A percentile compares a stretch with the other conserved stretches of the same genome.
phyloP scores from a whole-genome alignment of 1,140 invertebrate species.

The Catajapyx aquilonaris region DNA sequence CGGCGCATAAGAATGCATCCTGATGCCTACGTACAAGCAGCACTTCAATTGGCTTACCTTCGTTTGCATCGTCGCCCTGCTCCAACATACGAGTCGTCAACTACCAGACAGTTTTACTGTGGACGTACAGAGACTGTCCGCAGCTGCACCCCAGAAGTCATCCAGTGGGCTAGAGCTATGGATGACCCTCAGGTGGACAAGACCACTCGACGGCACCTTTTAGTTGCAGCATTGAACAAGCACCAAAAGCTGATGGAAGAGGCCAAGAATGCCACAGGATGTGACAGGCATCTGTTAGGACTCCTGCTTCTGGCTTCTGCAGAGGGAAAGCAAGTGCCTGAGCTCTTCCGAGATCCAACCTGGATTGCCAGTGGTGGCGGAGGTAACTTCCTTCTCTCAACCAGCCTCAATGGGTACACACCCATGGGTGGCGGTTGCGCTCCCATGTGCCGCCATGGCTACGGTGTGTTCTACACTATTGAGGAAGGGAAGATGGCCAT shows the following conservation, averaged over 20 bases:
- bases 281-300: constrained; percentile 48
- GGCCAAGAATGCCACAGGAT: constrained; percentile 30
- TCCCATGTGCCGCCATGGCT: constrained; percentile 36
- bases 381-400: constrained; percentile 37
- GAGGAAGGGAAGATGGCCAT: too few species aligned
- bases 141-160: constrained; percentile 21
- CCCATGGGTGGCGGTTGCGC: constrained; percentile 30
- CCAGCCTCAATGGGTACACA: constrained; percentile 35
- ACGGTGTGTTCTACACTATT: constrained; percentile 36
- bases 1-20: constrained; percentile 28
- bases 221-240: constrained; percentile 19
- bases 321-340: constrained; percentile 25
- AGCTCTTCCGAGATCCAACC: constrained; percentile 29
- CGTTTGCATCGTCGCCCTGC: constrained; percentile 24
- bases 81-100: constrained; percentile 30
- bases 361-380: constrained; percentile 33
- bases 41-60: constrained; percentile 38
- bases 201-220: too few species aligned
- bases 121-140: constrained; percentile 29
- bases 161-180: constrained; percentile 22
- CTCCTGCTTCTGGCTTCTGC: constrained; percentile 39
- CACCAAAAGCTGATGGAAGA: constrained; percentile 22
- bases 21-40: constrained; percentile 38
- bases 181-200: constrained; percentile 15
- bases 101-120: constrained; percentile 27